Conservation (phyloP, 2,888 invertebrate genomes). For the Boloria euphrosyne region DNA sequence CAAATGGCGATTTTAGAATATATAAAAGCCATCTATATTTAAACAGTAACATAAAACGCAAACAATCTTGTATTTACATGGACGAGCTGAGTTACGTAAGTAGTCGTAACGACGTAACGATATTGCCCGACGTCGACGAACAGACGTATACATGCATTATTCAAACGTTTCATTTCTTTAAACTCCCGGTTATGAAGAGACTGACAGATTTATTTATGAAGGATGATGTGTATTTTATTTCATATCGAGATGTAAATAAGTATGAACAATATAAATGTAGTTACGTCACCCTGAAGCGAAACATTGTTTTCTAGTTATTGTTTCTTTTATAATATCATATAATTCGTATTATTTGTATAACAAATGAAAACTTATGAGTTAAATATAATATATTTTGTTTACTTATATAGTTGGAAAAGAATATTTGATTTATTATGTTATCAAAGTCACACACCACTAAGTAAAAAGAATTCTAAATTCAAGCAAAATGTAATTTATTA, state of each 20-base stretch:
- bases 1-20: slow-evolving; percentile 1
- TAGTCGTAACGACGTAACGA: slow-evolving; percentile 47
- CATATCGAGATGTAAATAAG: slow-evolving; percentile 6
- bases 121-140: slow-evolving; percentile 47
- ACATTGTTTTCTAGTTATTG: neutral
- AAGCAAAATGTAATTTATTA: too few relatives aligned
- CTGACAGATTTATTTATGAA: slow-evolving; percentile 46
- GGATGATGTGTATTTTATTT: slow-evolving; percentile 29
- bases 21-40: slow-evolving; percentile 9
- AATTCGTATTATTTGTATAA: too few relatives aligned
- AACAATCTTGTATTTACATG: slow-evolving; percentile 23
- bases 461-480: too few relatives aligned
- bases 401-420: too few relatives aligned
- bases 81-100: slow-evolving; percentile 38
- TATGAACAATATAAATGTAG: slow-evolving; percentile 1
- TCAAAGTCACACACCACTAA: too few relatives aligned
- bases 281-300: neutral
- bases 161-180: slow-evolving; percentile 60
- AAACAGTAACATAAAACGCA: slow-evolving; percentile 7
- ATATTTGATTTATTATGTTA: too few relatives aligned
- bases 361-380: too few relatives aligned
- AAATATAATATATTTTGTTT: too few relatives aligned
- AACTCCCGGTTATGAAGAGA: slow-evolving; percentile 54
- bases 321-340: too few relatives aligned
- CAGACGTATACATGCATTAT: slow-evolving; percentile 55